Base-by-base conservation (phyloP, 2,797 vertebrate species). In the Thalassophryne amazonica region DNA sequence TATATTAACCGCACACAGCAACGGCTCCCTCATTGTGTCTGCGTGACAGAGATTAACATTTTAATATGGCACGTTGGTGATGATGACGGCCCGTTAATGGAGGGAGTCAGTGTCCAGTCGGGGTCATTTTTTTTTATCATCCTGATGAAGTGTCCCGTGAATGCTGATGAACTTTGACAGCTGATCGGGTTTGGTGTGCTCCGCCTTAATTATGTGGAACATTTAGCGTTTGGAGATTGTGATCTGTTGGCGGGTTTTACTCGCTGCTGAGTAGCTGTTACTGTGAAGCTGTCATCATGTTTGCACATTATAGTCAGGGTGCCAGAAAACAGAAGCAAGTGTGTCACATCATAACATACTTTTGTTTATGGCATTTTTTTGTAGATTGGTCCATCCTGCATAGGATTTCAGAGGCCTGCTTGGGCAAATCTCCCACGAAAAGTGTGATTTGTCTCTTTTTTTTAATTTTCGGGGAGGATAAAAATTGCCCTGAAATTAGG, bases 71-170 rank as follows among this genome's bases (percentile, higher is more conserved):
- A 33, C 37, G 65, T 69, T 34, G 47, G 43, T 64, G 38, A 60
- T 73, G 51, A 57, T 39, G 46, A 25, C 48, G 46, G 60, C 48
- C 49, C 42, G 68, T 76, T 54, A 63, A 33, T 34, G 8, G 22
- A 30, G 36, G 53, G 70, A 76, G 58, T 80, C 78, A 81, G 35
- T 3, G 51, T 15, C 42, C 53, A 59, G 37, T 15, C 28, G 54
- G 15, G 29, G 29, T 40, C 31, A 4, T 17, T 36, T n/a, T 37
- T 58, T 41, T 30, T 37, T 38, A 22, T 16, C n/a, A n/a, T 31
- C 31, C 2, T 33, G 5, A 51, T 51, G 28, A 27, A 38, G 8
- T 7, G 21, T 13, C 13, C 8, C 5, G 3, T 16, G 15, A 18
- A 59, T 11, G 6, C 1, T 30, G 34, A 38, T 27, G 28, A 61